Percentiles rank a stretch among this genome's conserved stretches.
Evolutionary conservation across 2,888 invertebrate genomes (phyloP).

Genomic region (Nephrotoma flavescens): DNA sequence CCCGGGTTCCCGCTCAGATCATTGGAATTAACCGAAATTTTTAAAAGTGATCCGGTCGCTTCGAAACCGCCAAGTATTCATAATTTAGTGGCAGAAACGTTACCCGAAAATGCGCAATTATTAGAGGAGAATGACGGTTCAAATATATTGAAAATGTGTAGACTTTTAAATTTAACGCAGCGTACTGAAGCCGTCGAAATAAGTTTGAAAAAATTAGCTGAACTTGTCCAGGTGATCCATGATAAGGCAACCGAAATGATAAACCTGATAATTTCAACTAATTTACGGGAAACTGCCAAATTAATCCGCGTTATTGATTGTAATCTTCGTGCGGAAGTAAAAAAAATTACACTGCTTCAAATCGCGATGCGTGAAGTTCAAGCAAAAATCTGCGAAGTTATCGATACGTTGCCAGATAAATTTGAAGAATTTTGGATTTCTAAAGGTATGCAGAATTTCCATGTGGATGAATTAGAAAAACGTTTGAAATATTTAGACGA

Average conservation of each 20-base stretch:
- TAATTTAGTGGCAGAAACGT: background rate
- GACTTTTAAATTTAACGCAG: slow-evolving; percentile 6
- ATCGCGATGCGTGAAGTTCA: background rate
- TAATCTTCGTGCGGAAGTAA: background rate
- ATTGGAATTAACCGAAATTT: background rate
- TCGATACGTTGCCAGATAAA: background rate
- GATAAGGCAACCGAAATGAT: background rate
- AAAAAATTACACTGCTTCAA: background rate
- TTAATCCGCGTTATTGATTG: background rate
- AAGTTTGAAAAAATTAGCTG: background rate
- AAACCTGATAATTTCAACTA: background rate
- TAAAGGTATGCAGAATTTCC: background rate
- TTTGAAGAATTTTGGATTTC: background rate
- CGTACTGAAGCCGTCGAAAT: slow-evolving; percentile 8
- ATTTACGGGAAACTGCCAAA: background rate
- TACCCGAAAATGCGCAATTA: slow-evolving; percentile 4
- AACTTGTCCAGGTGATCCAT: background rate
- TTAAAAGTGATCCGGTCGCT: background rate
- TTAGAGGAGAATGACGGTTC: background rate
- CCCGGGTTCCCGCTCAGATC: slow-evolving; percentile 3
- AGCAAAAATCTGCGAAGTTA: background rate
- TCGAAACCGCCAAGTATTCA: slow-evolving; percentile 2
- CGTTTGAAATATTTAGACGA: slow-evolving; percentile 17
- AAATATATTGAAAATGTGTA: slow-evolving; percentile 5
- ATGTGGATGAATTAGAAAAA: slow-evolving; percentile 17